phyloP scores from a whole-genome alignment of 2,888 invertebrate species.

The Kuschelorhynchus macadamiae region DNA sequence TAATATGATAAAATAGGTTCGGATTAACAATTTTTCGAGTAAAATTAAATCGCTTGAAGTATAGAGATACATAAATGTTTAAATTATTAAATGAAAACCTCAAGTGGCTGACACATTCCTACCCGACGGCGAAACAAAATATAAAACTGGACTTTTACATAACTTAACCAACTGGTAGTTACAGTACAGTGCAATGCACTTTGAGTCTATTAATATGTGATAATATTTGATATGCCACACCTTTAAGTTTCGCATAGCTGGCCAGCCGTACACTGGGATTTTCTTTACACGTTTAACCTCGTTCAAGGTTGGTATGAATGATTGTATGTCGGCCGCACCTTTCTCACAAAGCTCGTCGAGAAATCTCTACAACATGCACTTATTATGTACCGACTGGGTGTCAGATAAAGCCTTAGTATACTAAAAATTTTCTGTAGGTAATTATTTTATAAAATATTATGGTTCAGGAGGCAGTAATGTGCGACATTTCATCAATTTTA shows the following conservation, averaged over 20 bases:
- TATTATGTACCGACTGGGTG: constrained; percentile 27
- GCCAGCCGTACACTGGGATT: constrained; percentile 30
- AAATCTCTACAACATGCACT: constrained; percentile 39
- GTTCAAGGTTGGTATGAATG: constrained; percentile 35
- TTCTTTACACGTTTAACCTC: constrained; percentile 25
- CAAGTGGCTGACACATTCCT: too few relatives aligned
- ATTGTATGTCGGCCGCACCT: constrained; percentile 38
- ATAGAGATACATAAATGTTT: too few relatives aligned
- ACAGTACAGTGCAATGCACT: constrained; percentile 60
- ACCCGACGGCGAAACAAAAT: constrained; percentile 3
- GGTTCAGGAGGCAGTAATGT: too few relatives aligned
- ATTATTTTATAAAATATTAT: too few relatives aligned
- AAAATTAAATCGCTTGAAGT: too few relatives aligned
- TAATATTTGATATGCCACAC: constrained; percentile 60
- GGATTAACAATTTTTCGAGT: too few relatives aligned
- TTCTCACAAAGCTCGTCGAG: constrained; percentile 42
- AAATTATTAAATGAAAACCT: too few relatives aligned
- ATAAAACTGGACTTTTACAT: constrained; percentile 36
- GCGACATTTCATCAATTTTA: too few relatives aligned
- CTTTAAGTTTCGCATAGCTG: constrained; percentile 51
- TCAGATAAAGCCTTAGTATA: constrained; percentile 21
- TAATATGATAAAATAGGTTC: too few relatives aligned
- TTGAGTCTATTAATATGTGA: constrained; percentile 62
- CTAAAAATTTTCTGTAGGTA: too few relatives aligned
- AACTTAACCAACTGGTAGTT: constrained; percentile 35